These are phyloP conservation scores for Busseola fusca DNA, from an alignment of 2,888 invertebrate genomes.

Conservation along the genomic window DNA sequence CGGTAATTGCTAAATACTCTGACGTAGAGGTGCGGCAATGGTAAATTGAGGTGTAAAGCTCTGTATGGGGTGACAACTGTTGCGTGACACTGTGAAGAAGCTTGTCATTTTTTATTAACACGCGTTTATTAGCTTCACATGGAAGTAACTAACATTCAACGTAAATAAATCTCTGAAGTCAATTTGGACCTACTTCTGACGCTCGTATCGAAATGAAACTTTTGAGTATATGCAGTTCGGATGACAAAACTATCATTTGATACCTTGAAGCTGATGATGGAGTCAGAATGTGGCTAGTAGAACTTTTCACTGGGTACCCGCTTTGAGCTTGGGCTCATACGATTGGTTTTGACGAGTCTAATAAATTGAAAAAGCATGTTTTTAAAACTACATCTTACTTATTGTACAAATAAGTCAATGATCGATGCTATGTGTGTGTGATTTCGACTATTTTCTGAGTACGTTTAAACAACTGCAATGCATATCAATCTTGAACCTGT, in stretches of 20 bases:
- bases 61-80: not conserved
- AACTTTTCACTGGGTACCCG: not conserved
- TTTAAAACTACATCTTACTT: not conserved
- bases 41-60: conserved; percentile 20
- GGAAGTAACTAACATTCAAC: not conserved
- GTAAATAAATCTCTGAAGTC: not conserved
- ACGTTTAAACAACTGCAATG: not conserved
- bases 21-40: conserved; percentile 9
- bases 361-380: not conserved
- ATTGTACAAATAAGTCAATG: not conserved
- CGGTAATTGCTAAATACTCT: conserved; percentile 53
- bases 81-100: not conserved
- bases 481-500: not conserved
- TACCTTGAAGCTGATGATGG: not conserved
- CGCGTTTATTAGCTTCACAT: not conserved
- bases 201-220: not conserved
- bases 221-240: not conserved
- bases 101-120: not conserved
- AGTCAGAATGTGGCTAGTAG: not conserved
- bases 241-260: not conserved
- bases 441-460: too few species aligned
- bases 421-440: not conserved
- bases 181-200: not conserved
- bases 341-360: not conserved
- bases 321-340: not conserved